Percentiles rank a stretch among this genome's conserved stretches.
Conservation (phyloP, 2,888 invertebrate genomes). For the Sphaerophoria taeniata region DNA sequence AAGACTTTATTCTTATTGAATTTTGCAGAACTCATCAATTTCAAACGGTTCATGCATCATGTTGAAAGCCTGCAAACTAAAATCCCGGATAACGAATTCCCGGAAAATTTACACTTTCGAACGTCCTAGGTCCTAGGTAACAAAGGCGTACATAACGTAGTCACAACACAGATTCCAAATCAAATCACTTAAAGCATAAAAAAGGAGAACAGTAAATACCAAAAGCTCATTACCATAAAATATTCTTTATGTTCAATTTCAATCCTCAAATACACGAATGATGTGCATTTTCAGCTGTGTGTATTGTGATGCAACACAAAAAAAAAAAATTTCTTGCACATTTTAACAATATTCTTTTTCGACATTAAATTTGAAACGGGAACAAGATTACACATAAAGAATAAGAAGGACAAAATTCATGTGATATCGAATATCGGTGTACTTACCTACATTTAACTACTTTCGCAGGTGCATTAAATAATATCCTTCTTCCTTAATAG, state of each 20-base stretch:
- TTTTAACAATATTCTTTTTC: slow-evolving; percentile 12
- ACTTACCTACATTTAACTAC: slow-evolving; percentile 21
- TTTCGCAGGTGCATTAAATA: slow-evolving; percentile 66
- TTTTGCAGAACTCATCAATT: no score
- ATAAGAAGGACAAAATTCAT: not conserved
- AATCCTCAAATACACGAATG: not conserved
- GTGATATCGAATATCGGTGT: slow-evolving; percentile 6
- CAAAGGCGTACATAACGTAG: no score
- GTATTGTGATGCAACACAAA: not conserved
- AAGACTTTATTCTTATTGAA: no score
- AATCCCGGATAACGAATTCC: no score
- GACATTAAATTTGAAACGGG: slow-evolving; percentile 48
- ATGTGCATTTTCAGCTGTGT: not conserved
- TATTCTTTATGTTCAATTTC: not conserved
- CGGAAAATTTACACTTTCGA: no score
- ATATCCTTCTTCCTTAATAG: slow-evolving; percentile 53
- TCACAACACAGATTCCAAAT: not conserved
- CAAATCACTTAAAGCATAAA: not conserved
- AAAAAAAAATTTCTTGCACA: slow-evolving; percentile 27
- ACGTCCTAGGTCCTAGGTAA: no score
- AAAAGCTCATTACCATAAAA: not conserved
- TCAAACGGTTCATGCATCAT: no score
- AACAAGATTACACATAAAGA: slow-evolving; percentile 12
- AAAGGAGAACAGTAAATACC: not conserved
- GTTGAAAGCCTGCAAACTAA: no score